Evolutionary conservation across 2,797 vertebrate genomes (phyloP), one percentile per base, ranked within the genome.

Genomic region (Sebastes melanostomus): DNA sequence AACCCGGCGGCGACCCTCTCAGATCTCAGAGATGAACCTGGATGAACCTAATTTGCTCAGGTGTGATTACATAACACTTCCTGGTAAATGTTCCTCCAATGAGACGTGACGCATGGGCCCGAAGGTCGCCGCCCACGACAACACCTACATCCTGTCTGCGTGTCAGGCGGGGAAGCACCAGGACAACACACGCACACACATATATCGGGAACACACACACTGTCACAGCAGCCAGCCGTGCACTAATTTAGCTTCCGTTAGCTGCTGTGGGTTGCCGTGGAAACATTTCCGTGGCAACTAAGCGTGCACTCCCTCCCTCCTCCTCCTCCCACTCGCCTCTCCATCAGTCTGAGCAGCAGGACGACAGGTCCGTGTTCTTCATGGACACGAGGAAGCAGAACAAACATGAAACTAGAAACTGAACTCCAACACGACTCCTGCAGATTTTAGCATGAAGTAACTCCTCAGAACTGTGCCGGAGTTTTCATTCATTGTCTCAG

Each of bases 241-340:
- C 88, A 81, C 87, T 88, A 88, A 93, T 92, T 81, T 85, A 96
- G 92, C 93, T 90, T 94, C 91, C 88, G 93, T 91, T 93, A 54
- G 90, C 93, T 86, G 75, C 36, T 92, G 92, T 7, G 69, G 30
- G 92, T 93, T 88, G 89, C 92, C 88, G 87, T 89, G 85, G 87
- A 87, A 89, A 92, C 91, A 90, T 93, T 92, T 94, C 92, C 91
- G 91, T 92, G 94, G 95, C 90, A 93, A 93, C 93, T 81, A 87
- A 89, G 86, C 81, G 83, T 42, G 38, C 38, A 14, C 78, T 66
- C 61, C 71, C 62, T 60, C 32, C 54, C 73, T 81, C 66, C 14
- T 25, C 88, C 79, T 78, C 85, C 88, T 87, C 86, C 89, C 75
- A 75, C 84, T 75, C 65, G 10, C 72, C 63, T 73, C 72, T 72